Percentiles rank a stretch among this genome's conserved stretches.
These are phyloP conservation scores for Silurus asotus DNA, from an alignment of 2,113 vertebrate species.

Conservation along the genomic window DNA sequence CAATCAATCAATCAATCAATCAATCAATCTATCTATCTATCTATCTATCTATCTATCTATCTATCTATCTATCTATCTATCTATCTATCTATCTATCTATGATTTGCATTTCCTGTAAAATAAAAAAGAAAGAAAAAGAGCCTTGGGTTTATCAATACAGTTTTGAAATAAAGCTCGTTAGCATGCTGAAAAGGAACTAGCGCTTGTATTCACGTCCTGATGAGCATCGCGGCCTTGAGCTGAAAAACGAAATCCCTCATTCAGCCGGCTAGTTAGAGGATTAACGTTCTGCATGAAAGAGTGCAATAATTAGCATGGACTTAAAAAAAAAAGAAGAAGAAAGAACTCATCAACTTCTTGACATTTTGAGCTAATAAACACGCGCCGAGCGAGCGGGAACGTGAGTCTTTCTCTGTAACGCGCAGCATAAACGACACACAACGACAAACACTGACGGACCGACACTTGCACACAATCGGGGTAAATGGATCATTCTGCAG, in stretches of 20 bases:
- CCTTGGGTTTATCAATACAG: constrained; percentile 8
- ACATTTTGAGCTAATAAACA: neutral
- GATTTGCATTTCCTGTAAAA: neutral
- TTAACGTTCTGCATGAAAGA: constrained; percentile 2
- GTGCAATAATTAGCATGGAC: neutral
- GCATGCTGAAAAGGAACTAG: constrained; percentile 4
- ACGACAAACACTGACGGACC: no score
- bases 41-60: no score
- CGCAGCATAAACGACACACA: no score
- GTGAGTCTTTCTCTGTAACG: no score
- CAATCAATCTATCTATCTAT: no score
- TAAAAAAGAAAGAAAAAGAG: neutral
- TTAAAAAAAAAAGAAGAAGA: neutral
- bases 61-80: no score
- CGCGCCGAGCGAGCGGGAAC: neutral
- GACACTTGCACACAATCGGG: no score
- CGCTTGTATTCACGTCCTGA: neutral
- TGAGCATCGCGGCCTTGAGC: constrained; percentile 14
- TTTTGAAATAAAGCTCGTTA: constrained; percentile 23
- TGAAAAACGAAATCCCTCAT: neutral
- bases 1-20: no score
- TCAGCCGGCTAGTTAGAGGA: neutral
- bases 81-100: neutral
- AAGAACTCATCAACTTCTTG: neutral
- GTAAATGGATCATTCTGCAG: neutral